Base-by-base conservation (phyloP, 2,113 vertebrate genomes). In the Athene noctua region DNA sequence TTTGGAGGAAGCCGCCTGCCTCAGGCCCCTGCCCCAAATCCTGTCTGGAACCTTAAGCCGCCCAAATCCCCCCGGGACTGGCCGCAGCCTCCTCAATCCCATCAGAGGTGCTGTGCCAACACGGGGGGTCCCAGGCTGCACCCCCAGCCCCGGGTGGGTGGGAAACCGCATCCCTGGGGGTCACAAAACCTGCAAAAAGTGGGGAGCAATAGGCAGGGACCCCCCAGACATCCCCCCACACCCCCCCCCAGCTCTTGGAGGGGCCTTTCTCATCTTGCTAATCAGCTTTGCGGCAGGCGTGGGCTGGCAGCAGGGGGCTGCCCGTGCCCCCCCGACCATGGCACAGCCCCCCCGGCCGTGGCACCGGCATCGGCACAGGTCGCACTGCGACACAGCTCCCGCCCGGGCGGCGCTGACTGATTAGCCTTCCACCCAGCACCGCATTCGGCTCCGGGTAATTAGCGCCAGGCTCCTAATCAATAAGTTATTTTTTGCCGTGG, bases 401-500 rank as follows among this genome's bases (percentile, higher is more conserved):
- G 3, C 57, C 57, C 30, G 63, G 78, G 86, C 52, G 4, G 78
- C 26, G 1, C 38, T 27, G 73, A 61, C 85, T 58, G 92, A 96
- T 70, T 51, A 96, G 92, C 96, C 92, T 92, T 68, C 72, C 89
- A 93, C 94, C 86, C 93, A 65, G 92, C 89, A 65, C 46, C 63
- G 42, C 96, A 74, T 88, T 92, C 20, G 2, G 90, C 95, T 94
- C 85, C 22, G 55, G 96, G 94, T 98, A 98, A 98, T 98, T 98
- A 98, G 98, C 92, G 27, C 75, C 17, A 96, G 85, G 97, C 81
- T 96, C 70, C 96, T 97, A 97, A 98, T 98, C 98, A 96, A 98
- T 98, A 98, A 97, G 97, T 98, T 98, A 98, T 98, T 98, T 98
- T 98, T 98, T 97, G 97, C 98, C 68, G 15, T 78, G 94, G 93